Evolutionary conservation across 92 coral and sea anemone genomes (phyloP).

Genomic region (Zoanthus gigantus): DNA sequence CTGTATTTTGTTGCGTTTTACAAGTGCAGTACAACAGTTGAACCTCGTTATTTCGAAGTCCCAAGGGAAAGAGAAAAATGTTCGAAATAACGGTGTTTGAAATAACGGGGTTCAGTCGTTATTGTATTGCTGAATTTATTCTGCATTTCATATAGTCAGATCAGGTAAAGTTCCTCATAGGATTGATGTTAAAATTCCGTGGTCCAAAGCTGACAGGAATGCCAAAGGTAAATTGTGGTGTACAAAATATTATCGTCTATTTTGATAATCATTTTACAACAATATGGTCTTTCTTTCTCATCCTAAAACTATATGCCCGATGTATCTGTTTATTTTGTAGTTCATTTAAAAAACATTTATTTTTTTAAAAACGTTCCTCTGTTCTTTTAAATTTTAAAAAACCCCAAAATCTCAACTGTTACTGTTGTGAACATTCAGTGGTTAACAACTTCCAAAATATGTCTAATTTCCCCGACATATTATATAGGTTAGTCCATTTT

Average conservation of each 20-base stretch:
- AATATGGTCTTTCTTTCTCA: slow-evolving; percentile 1
- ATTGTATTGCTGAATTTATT: slow-evolving; percentile 2
- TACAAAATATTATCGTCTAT: not conserved
- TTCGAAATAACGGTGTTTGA: not conserved
- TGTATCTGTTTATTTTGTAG: not conserved
- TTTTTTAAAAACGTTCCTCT: no score
- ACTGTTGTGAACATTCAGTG: not conserved
- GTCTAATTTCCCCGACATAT: not conserved
- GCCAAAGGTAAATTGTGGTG: slow-evolving; percentile 28
- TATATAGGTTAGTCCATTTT: not conserved
- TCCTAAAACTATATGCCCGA: not conserved
- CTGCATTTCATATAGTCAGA: slow-evolving; percentile 3
- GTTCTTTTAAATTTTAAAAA: no score
- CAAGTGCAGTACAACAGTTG: not conserved
- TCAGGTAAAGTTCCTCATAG: slow-evolving; percentile 37
- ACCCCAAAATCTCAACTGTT: not conserved
- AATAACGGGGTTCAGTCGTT: not conserved
- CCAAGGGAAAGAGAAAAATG: slow-evolving; percentile 7
- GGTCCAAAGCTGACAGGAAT: slow-evolving; percentile 47
- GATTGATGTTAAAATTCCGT: slow-evolving; percentile 30
- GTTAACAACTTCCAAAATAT: not conserved
- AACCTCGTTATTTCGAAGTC: not conserved
- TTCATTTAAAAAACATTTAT: not conserved
- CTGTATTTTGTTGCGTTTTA: slow-evolving; percentile 3
- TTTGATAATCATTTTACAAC: not conserved